Percentiles rank a stretch among this genome's conserved stretches.
Evolutionary conservation across 2,113 vertebrate genomes (phyloP).

Genomic region (Laticauda laticaudata): DNA sequence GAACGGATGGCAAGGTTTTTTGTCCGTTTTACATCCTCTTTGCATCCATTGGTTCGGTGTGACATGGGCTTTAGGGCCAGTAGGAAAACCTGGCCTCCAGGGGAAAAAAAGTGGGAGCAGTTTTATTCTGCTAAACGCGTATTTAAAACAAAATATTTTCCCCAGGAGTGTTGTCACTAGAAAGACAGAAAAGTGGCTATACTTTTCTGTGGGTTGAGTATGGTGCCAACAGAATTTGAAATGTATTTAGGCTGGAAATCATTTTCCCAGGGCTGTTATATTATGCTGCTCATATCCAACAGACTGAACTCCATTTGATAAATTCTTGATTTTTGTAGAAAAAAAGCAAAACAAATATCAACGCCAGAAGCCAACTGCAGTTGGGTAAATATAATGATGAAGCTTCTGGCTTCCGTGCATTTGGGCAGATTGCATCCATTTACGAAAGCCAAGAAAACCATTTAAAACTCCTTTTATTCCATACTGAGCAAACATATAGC

Average conservation of each 20-base stretch:
- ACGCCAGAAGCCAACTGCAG: neutral
- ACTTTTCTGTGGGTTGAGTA: neutral
- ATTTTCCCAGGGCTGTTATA: conserved; percentile 43
- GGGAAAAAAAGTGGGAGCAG: neutral
- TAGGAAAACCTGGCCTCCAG: neutral
- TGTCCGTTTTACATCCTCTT: too few species aligned
- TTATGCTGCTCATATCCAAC: conserved; percentile 24
- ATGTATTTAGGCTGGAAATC: conserved; percentile 41
- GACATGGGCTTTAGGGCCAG: too few species aligned
- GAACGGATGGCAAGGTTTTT: too few species aligned
- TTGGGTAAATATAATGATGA: conserved; percentile 1
- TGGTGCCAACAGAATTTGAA: conserved; percentile 34
- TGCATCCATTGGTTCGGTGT: too few species aligned
- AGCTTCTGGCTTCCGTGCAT: conserved; percentile 3
- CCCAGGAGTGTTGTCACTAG: neutral
- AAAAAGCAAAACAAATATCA: conserved; percentile 40
- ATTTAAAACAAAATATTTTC: neutral
- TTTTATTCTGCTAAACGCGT: neutral
- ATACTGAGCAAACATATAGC: neutral
- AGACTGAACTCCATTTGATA: conserved; percentile 38
- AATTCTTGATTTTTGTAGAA: conserved; percentile 45
- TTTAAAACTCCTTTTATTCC: neutral
- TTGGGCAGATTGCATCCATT: neutral
- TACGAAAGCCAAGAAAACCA: conserved; percentile 17
- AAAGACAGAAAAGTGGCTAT: neutral